A percentile compares a stretch with the other conserved stretches of the same genome.
Conservation (phyloP, 2,888 invertebrate species). For the Scrobipalpa atriplicella region DNA sequence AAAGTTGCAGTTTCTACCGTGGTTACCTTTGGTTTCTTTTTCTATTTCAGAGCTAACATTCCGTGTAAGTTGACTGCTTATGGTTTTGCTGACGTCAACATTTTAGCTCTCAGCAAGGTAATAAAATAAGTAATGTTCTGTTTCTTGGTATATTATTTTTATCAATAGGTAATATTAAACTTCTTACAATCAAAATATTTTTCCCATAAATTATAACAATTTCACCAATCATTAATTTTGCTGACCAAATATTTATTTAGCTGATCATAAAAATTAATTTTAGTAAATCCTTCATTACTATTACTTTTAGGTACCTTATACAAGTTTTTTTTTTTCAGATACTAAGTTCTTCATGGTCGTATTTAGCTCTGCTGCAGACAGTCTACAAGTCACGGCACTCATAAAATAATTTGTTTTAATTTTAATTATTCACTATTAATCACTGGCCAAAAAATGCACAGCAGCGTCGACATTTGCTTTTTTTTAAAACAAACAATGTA, state of each 20-base stretch:
- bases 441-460: no score
- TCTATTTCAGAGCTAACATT: constrained; percentile 15
- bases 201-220: no score
- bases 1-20: not conserved
- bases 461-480: no score
- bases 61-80: constrained; percentile 25
- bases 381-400: not conserved
- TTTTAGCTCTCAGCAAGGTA: constrained; percentile 18
- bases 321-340: constrained; percentile 20
- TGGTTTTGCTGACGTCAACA: constrained; percentile 24
- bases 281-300: no score
- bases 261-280: not conserved
- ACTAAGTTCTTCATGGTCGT: constrained; percentile 23
- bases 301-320: no score
- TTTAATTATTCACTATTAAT: not conserved
- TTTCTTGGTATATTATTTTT: no score
- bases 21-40: not conserved
- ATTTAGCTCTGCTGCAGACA: constrained; percentile 18
- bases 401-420: not conserved
- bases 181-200: no score
- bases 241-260: no score
- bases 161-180: no score
- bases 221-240: no score
- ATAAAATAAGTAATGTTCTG: no score
- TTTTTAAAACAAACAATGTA: no score